phyloP scores from a whole-genome alignment of 2,113 vertebrate species.

The Merops nubicus region DNA sequence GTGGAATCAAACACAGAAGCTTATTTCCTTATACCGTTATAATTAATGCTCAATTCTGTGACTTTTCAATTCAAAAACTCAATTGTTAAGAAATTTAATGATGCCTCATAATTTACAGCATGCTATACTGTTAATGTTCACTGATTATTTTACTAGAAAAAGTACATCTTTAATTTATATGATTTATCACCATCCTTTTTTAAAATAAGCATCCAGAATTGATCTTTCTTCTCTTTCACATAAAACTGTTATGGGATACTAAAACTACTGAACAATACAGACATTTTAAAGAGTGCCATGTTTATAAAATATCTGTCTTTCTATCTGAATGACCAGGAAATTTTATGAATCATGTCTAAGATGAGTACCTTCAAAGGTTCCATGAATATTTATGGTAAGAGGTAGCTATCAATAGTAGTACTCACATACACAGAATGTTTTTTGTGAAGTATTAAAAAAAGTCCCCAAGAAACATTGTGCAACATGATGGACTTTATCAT shows the following conservation, averaged over 20 bases:
- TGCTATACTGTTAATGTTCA: not conserved
- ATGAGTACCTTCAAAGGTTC: not conserved
- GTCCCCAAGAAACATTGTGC: not conserved
- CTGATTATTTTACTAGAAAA: constrained; percentile 20
- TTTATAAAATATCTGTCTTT: not conserved
- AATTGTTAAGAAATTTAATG: not conserved
- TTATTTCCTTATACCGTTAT: not conserved
- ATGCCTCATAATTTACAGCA: not conserved
- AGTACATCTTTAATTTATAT: not conserved
- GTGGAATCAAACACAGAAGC: not conserved
- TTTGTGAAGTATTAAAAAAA: not conserved
- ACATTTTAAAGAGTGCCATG: not conserved
- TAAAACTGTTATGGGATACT: not conserved
- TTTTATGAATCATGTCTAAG: not conserved
- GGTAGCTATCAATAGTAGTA: not conserved
- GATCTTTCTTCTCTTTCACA: not conserved
- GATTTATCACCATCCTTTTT: not conserved
- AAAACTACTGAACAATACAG: not conserved
- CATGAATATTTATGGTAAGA: not conserved
- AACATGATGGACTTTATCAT: not conserved
- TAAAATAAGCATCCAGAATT: not conserved
- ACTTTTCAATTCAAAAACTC: not conserved
- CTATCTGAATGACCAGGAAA: not conserved
- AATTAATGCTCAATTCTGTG: not conserved
- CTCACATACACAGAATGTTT: not conserved